phyloP scores from a whole-genome alignment of 2,888 invertebrate species.

The Aspidiotus destructor region DNA sequence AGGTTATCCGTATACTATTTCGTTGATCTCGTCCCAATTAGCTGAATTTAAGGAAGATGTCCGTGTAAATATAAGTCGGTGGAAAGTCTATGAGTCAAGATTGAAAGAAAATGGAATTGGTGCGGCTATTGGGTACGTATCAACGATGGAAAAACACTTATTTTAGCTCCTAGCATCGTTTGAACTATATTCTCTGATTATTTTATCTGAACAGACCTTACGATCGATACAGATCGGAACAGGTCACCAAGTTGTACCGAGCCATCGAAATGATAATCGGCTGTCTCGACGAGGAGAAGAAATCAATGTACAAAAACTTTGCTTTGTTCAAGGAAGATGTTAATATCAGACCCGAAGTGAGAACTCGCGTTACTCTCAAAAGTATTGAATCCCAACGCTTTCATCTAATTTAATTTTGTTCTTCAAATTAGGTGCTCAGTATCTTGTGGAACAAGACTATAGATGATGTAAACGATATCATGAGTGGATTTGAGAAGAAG shows the following conservation, averaged over 20 bases:
- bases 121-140: slow-evolving; percentile 44
- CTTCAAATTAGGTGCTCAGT: slow-evolving; percentile 43
- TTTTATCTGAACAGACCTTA: background rate
- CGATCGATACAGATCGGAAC: slow-evolving; percentile 10
- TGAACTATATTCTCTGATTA: background rate
- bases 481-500: slow-evolving; percentile 55
- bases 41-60: slow-evolving; percentile 51
- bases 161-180: background rate
- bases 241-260: slow-evolving; percentile 6
- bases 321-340: slow-evolving; percentile 60
- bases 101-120: slow-evolving; percentile 28
- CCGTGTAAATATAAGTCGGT: slow-evolving; percentile 42
- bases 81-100: slow-evolving; percentile 32
- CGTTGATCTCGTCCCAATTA: slow-evolving; percentile 56
- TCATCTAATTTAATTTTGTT: background rate
- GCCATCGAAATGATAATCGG: slow-evolving; percentile 54
- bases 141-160: background rate
- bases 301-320: slow-evolving; percentile 52
- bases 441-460: slow-evolving; percentile 46
- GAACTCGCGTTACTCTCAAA: background rate
- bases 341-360: slow-evolving; percentile 49
- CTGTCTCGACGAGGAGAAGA: slow-evolving; percentile 46
- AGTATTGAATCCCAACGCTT: background rate
- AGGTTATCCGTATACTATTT: slow-evolving; percentile 53
- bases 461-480: slow-evolving; percentile 51